Evolutionary conservation across 2,797 vertebrate species (phyloP).

Genomic region (Eospalax fontanierii): DNA sequence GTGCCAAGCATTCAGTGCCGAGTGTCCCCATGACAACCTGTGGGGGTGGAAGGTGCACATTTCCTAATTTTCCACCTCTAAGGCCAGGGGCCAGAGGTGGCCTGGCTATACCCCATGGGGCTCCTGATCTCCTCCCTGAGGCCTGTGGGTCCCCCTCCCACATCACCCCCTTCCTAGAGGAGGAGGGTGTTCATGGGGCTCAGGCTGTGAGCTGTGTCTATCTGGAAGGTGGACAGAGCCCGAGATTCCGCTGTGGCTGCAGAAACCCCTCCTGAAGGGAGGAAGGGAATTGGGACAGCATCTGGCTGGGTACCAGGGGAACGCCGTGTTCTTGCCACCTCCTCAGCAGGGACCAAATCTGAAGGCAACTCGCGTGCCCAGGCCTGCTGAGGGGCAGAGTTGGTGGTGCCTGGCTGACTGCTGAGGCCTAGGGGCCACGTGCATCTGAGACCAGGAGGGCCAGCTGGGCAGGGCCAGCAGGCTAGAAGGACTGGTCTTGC

Average conservation of each 20-base stretch:
- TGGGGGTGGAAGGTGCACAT: accelerated
- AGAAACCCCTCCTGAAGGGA: accelerated
- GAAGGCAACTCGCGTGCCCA: not conserved
- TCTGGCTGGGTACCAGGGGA: constrained; percentile 48
- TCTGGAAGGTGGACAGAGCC: not conserved
- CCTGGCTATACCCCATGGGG: not conserved
- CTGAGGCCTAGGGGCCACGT: not conserved
- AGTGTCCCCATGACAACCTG: not conserved
- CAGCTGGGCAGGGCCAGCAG: not conserved
- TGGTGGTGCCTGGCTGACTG: not conserved
- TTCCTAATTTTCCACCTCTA: not conserved
- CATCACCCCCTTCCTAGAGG: accelerated
- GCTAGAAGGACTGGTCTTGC: not conserved
- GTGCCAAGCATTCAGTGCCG: not conserved
- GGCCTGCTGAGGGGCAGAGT: not conserved
- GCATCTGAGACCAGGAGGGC: not conserved
- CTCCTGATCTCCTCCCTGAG: not conserved
- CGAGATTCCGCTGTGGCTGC: not conserved
- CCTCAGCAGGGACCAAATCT: not conserved
- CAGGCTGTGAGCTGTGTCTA: accelerated
- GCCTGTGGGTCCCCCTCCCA: accelerated
- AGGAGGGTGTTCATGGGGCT: accelerated
- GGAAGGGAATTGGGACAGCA: not conserved
- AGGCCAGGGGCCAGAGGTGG: not conserved
- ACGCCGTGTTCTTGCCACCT: not conserved